These are phyloP conservation scores for Cariama cristata DNA, from an alignment of 2,113 vertebrate genomes.

Conservation along the genomic window DNA sequence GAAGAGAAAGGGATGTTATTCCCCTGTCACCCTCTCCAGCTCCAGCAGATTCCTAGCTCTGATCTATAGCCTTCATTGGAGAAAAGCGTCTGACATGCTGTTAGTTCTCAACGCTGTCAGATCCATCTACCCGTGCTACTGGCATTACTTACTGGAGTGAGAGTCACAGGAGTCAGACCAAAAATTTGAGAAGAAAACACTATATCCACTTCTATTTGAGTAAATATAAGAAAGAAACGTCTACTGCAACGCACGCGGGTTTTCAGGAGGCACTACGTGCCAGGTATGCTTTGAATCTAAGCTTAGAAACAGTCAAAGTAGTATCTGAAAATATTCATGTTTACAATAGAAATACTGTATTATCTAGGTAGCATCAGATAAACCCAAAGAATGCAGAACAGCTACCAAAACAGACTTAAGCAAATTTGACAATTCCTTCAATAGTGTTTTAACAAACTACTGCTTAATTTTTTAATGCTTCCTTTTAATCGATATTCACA, in stretches of 20 bases:
- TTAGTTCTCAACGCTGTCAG: slow-evolving; percentile 80
- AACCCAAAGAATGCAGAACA: neutral
- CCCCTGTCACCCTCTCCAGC: slow-evolving; percentile 93
- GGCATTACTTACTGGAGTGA: slow-evolving; percentile 76
- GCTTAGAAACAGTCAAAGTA: neutral
- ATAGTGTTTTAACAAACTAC: neutral
- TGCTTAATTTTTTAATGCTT: neutral
- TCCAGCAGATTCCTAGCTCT: slow-evolving; percentile 89
- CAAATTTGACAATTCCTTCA: neutral
- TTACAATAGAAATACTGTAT: neutral
- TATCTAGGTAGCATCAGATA: neutral
- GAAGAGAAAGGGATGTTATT: slow-evolving; percentile 99
- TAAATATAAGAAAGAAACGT: neutral
- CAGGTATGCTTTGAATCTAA: neutral
- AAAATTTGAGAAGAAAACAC: slow-evolving; percentile 57
- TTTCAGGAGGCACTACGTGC: neutral
- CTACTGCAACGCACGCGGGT: neutral
- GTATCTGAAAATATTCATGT: neutral
- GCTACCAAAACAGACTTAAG: neutral
- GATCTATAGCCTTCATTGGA: slow-evolving; percentile 90
- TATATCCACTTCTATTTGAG: neutral
- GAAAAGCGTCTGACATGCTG: slow-evolving; percentile 80
- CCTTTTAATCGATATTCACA: neutral
- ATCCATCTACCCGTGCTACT: slow-evolving; percentile 73
- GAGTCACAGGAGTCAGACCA: slow-evolving; percentile 74